phyloP scores from a whole-genome alignment of 2,113 vertebrate species.

The Phocoena sinus region DNA sequence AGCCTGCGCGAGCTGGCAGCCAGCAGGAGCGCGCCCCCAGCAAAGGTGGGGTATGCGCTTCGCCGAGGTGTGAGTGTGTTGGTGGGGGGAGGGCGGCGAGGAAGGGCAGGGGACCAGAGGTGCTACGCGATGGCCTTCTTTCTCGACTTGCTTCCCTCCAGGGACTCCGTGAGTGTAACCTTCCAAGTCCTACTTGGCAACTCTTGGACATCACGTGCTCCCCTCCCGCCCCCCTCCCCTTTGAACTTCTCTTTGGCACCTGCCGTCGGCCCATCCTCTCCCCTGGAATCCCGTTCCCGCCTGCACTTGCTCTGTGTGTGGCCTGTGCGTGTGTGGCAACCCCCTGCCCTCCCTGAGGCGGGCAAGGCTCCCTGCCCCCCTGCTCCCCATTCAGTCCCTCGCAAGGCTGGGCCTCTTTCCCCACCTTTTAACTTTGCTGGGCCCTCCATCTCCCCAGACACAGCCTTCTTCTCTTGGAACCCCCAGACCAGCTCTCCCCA shows the following conservation, averaged over 20 bases:
- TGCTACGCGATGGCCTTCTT: background rate
- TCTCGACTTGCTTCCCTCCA: background rate
- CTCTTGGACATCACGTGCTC: background rate
- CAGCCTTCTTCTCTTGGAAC: rapidly evolving
- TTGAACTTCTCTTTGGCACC: background rate
- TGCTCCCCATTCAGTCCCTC: no score
- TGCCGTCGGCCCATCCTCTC: no score
- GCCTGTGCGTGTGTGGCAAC: background rate
- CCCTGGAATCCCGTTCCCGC: background rate
- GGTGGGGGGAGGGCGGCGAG: no score
- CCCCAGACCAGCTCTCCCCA: no score
- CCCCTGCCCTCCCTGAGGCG: background rate
- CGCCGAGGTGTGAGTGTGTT: background rate
- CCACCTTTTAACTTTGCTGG: background rate
- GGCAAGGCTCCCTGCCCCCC: no score
- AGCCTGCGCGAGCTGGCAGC: constrained; percentile 85
- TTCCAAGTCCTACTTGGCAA: background rate
- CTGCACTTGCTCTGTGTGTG: background rate
- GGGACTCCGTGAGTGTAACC: background rate
- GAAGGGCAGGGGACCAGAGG: background rate
- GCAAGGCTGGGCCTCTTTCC: background rate
- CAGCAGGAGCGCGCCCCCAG: constrained; percentile 82
- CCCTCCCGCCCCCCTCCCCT: rapidly evolving
- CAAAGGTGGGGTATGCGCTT: constrained; percentile 82
- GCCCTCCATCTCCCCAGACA: background rate